Base-by-base conservation (phyloP, 2,888 invertebrate genomes). In the Drosophila robusta region DNA sequence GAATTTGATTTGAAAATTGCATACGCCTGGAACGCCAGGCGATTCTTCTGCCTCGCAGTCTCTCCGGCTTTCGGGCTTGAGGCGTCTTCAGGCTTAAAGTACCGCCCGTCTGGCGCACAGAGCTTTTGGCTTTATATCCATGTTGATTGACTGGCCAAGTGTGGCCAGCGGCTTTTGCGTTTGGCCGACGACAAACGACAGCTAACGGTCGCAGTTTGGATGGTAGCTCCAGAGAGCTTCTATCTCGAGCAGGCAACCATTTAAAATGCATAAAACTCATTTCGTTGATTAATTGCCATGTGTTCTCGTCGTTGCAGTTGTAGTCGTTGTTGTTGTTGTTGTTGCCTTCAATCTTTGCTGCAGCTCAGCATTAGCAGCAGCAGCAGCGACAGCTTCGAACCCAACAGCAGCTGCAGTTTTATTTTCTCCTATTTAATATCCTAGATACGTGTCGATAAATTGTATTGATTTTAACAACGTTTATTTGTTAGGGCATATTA, bases 251-350 rank as follows among this genome's bases (percentile, higher is more conserved):
- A 55, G 46, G 60, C 70, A 63, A 68, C 63, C 82, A 83, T 83
- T 83, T 83, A 83, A 83, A 87, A 83, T 83, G 87, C 87, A 83
- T 83, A 87, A 83, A 87, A 87, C 85, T 87, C 87, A 83, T 83
- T 83, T 87, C 56, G 74, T 79, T 83, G 83, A 83, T 83, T 83
- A 83, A 83, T 83, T 87, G 83, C 68, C 71, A 24, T 56, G 50
- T 66, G 76, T 78, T 24, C 61, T 64, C 45, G 49, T 39, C 24
- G 38, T 56, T 14, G 44, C 16, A 36, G 47, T 36, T 42, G 34
- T 39, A 45, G 26, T 50, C 26, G 47, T 68, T 18, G 44, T 22
- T 42, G 39, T 24, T 44, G 29, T 55, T 38, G 32, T 38, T 14
- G 46, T 34, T 45, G 50, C 11, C 29, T 24, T 29, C 39, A 24